Evolutionary conservation across 2,113 vertebrate species (phyloP).

Genomic region (Gambusia affinis): DNA sequence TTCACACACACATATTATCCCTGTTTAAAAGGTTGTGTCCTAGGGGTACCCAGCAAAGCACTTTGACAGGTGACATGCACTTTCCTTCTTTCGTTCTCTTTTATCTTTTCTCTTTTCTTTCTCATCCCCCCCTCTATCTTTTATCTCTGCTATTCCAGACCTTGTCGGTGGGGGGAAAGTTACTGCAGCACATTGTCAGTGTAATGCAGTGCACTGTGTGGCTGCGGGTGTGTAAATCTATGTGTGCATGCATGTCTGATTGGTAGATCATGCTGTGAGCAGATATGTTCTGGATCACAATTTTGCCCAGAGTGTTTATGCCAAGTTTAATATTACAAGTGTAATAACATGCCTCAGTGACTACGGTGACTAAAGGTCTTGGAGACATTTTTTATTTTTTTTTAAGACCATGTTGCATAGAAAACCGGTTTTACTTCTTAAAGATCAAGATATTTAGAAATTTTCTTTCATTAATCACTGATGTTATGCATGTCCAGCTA

Average conservation of each 20-base stretch:
- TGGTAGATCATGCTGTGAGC: conserved; percentile 27
- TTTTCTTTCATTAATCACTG: not conserved
- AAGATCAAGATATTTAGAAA: conserved; percentile 10
- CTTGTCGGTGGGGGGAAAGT: conserved; percentile 17
- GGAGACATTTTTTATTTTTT: conserved; percentile 27
- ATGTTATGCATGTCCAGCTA: not conserved
- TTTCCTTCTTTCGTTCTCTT: conserved; percentile 34
- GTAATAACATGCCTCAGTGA: conserved; percentile 33
- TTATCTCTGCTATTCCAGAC: conserved; percentile 38
- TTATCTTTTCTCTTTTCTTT: conserved; percentile 19
- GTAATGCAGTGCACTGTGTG: not conserved
- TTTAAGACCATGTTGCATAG: conserved; percentile 5
- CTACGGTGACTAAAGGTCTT: conserved; percentile 30
- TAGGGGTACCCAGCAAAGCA: conserved; percentile 44
- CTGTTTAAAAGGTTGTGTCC: conserved; percentile 57
- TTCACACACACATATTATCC: conserved; percentile 47
- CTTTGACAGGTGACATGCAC: conserved; percentile 60
- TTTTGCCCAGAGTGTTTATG: conserved; percentile 33
- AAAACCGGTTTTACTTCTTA: conserved; percentile 23
- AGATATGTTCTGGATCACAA: conserved; percentile 24
- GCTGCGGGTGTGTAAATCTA: conserved; percentile 5
- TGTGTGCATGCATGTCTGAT: conserved; percentile 28
- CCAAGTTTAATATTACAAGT: conserved; percentile 32
- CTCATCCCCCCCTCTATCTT: conserved; percentile 22
- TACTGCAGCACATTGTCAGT: conserved; percentile 19